Evolutionary conservation across 2,113 vertebrate genomes (phyloP).

Genomic region (Lonchura striata): DNA sequence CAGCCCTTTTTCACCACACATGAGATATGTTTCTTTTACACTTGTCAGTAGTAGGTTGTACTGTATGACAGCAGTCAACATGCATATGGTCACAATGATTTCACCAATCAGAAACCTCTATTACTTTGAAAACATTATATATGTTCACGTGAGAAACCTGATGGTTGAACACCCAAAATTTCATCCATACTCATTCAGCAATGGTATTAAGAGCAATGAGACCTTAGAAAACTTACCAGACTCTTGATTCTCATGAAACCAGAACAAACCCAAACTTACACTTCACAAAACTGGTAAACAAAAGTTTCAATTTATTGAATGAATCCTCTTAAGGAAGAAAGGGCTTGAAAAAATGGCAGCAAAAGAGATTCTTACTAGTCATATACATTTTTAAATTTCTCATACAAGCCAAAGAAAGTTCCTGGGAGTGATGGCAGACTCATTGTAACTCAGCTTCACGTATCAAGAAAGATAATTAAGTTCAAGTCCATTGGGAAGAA

Average conservation of each 20-base stretch:
- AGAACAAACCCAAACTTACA: background rate
- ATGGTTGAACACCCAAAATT: background rate
- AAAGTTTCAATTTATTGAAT: background rate
- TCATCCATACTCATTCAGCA: background rate
- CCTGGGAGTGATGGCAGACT: background rate
- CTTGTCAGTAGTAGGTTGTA: background rate
- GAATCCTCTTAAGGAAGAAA: background rate
- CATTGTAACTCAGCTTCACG: background rate
- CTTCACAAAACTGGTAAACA: background rate
- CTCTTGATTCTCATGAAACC: background rate
- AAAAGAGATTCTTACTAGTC: background rate
- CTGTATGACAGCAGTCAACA: background rate
- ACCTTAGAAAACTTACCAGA: conserved; percentile 1
- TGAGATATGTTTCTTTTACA: background rate
- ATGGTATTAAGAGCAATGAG: background rate
- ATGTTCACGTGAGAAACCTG: background rate
- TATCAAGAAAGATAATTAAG: background rate
- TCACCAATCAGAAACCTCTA: background rate
- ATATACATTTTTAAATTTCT: background rate
- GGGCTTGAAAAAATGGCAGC: background rate
- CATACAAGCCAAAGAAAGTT: background rate
- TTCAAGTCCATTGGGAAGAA: background rate
- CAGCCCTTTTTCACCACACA: background rate
- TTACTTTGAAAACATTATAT: background rate
- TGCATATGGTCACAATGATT: background rate